Base-by-base conservation (phyloP, 2,888 invertebrate species). In the Troides aeacus region DNA sequence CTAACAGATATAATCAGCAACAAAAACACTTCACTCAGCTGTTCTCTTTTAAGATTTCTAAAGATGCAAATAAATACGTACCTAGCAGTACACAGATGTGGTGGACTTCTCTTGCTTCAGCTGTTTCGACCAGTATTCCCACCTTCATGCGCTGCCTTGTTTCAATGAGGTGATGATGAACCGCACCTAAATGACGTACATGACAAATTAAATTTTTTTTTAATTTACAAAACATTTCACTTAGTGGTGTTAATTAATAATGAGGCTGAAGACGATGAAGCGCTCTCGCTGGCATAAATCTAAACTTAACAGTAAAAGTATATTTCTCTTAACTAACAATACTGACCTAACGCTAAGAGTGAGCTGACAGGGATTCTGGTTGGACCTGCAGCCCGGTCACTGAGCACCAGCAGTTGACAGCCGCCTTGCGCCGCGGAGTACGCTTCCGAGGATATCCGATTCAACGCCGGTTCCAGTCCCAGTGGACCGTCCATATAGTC, bases 131-230 rank as follows among this genome's bases (percentile, higher is more conserved):
- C 69, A 99, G 94, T 68, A 99, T 92, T 56, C 98, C 99, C 30
- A 98, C 97, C 86, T 98, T 99, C 98, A 99, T 99, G 66, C 99
- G 95, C 77, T 98, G 96, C 56, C 99, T 95, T 46, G 97, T 97
- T 85, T 98, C 97, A 79, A 99, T 99, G 78, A 99, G 89, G 84
- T 98, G 96, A 84, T 99, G 99, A 89, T 99, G 99, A 2, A 98
- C 96, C 23, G 98, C 98, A 62, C 93, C 99, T 94, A 84, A 42
- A 18, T n/a, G 2, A 18, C 17, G 6, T 17, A 53, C 53, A 17
- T 17, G 39, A 39, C 1, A 39, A 10, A 8, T 39, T 39, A 10
- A 1, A 4, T 1, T 10, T 7, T 39, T 39, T 39, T 10, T 39
- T 39, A 1, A 36, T 39, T 10, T 39, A 39, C 39, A 8, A 39